Conservation (phyloP, 2,888 invertebrate species). For the Nipponacmea schrenckii region DNA sequence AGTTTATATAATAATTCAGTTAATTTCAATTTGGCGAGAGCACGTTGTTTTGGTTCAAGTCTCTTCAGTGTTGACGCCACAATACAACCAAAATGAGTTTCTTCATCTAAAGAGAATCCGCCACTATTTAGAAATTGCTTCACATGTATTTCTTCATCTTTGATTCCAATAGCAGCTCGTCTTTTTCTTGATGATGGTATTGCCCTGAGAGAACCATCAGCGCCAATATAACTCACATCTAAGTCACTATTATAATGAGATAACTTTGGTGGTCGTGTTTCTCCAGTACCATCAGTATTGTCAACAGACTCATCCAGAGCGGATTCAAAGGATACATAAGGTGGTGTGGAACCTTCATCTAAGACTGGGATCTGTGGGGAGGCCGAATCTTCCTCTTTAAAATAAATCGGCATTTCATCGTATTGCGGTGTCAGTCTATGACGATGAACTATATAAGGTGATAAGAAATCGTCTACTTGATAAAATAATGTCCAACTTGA, state of each 20-base stretch:
- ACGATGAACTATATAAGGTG: background rate
- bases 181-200: background rate
- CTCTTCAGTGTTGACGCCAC: background rate
- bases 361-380: background rate
- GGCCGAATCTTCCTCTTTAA: background rate
- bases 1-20: background rate
- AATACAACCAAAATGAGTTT: conserved; percentile 2
- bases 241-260: conserved; percentile 4
- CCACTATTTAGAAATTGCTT: background rate
- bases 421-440: background rate
- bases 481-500: background rate
- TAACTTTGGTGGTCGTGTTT: background rate
- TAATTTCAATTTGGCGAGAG: background rate
- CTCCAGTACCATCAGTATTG: background rate
- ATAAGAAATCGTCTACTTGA: background rate
- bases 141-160: background rate
- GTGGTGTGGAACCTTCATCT: conserved; percentile 1
- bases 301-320: background rate
- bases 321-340: background rate
- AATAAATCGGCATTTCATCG: background rate
- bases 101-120: background rate
- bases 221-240: background rate
- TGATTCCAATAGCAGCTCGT: background rate
- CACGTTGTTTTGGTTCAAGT: background rate
- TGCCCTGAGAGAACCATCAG: background rate